Evolutionary conservation across 2,797 vertebrate genomes (phyloP), one percentile per base, ranked within the genome.

Genomic region (Chrysocyon brachyurus): DNA sequence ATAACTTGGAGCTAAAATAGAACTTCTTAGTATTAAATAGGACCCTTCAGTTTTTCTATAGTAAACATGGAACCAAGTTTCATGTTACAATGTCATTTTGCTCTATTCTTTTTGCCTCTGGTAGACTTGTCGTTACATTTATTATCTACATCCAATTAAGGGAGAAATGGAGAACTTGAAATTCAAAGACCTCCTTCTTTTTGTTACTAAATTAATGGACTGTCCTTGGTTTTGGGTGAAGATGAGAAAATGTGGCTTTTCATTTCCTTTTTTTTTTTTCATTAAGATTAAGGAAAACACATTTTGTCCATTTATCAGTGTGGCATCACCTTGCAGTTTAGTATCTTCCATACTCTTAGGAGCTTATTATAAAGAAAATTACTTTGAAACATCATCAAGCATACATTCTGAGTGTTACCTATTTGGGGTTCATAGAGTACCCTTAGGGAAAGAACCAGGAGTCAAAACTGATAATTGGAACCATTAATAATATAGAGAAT

Each of bases 311-410:
- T 94, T 95, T 88, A 52, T 94, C 86, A 4, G 54, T 59, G n/a
- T 70, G 52, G 1, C 59, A 72, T 97, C 94, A n/a, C 93, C 87
- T 96, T 87, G 75, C 77, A 56, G 16, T 97, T 96, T 90, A 49
- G 72, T 63, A 0, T 68, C 97, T 87, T 93, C 92, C 81, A 15
- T 88, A 94, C 97, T 98, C 92, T 26, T 22, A 78, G 92, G 97
- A 96, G 81, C 46, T 98, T 96, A 81, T 98, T 98, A 97, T 52
- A 96, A 95, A 97, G 91, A 98, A 93, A 87, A 97, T 94, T 79
- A 73, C 92, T 89, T 96, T 59, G 68, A 36, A 61, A 19, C 19
- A 79, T 63, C 77, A 88, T 94, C 63, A 59, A 57, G 46, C 31
- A 46, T 70, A 66, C 79, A 64, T 63, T 97, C 79, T 85, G 17